Percentiles rank a stretch among this genome's conserved stretches.
Conservation (phyloP, 2,888 invertebrate species). For the Eucriotettix oculatus region DNA sequence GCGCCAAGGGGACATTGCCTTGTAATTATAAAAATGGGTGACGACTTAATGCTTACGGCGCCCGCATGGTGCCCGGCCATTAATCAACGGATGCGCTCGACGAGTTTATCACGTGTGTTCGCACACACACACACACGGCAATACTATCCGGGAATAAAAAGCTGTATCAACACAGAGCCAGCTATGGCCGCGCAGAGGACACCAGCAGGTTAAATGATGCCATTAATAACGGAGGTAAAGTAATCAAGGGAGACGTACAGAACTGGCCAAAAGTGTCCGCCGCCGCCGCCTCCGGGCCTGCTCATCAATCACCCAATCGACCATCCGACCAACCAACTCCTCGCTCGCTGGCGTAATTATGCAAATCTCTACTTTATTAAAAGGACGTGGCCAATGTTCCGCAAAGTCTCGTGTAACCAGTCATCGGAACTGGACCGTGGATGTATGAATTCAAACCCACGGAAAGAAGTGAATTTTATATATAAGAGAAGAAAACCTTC, state of each 20-base stretch:
- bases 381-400: too few species aligned
- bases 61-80: neutral
- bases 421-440: too few species aligned
- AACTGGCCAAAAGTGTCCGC: neutral
- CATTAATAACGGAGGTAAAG: constrained; percentile 45
- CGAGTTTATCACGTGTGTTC: neutral
- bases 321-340: neutral
- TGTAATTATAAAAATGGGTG: too few species aligned
- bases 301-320: neutral
- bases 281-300: neutral
- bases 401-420: too few species aligned
- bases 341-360: neutral
- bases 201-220: constrained; percentile 39
- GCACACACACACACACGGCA: neutral
- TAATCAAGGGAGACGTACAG: constrained; percentile 25
- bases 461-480: too few species aligned
- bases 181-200: constrained; percentile 20
- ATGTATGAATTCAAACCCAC: too few species aligned
- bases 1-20: too few species aligned
- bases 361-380: too few species aligned
- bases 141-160: neutral
- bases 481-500: too few species aligned
- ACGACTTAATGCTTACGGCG: neutral
- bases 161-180: constrained; percentile 1
- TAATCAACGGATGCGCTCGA: neutral